A percentile compares a stretch with the other conserved stretches of the same genome.
Evolutionary conservation across 2,888 invertebrate species (phyloP).

Genomic region (Steinernema hermaphroditum): DNA sequence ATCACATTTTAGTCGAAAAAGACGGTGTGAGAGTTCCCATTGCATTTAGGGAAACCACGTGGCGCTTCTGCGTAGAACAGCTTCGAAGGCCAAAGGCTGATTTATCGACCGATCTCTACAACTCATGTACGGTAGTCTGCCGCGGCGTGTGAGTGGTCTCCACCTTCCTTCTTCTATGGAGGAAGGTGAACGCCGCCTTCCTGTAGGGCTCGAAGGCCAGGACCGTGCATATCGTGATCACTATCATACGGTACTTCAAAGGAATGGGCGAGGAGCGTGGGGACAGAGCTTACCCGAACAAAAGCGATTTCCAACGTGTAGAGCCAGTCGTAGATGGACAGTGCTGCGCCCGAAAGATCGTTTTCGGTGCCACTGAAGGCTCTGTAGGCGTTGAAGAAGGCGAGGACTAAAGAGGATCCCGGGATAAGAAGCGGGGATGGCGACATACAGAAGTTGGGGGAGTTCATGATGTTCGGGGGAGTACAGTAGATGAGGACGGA

Average conservation of each 20-base stretch:
- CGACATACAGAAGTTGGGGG: slow-evolving; percentile 11
- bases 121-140: no score
- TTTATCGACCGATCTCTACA: no score
- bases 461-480: slow-evolving; percentile 20
- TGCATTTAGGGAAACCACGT: no score
- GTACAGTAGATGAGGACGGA: slow-evolving; percentile 22
- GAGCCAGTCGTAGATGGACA: background rate
- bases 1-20: no score
- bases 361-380: background rate
- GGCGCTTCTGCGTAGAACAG: no score
- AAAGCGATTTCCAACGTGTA: background rate
- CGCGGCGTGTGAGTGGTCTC: no score
- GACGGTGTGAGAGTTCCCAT: no score
- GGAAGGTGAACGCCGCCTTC: background rate
- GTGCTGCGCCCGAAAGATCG: background rate
- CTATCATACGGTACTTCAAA: slow-evolving; percentile 25
- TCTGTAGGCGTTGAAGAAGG: background rate
- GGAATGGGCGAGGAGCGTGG: background rate
- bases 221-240: slow-evolving; percentile 2
- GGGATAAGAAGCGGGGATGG: background rate
- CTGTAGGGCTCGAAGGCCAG: slow-evolving; percentile 3
- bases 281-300: background rate
- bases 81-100: no score
- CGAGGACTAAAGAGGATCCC: background rate
- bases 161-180: no score